phyloP scores from a whole-genome alignment of 1,140 invertebrate genomes.

The Procambarus clarkii region DNA sequence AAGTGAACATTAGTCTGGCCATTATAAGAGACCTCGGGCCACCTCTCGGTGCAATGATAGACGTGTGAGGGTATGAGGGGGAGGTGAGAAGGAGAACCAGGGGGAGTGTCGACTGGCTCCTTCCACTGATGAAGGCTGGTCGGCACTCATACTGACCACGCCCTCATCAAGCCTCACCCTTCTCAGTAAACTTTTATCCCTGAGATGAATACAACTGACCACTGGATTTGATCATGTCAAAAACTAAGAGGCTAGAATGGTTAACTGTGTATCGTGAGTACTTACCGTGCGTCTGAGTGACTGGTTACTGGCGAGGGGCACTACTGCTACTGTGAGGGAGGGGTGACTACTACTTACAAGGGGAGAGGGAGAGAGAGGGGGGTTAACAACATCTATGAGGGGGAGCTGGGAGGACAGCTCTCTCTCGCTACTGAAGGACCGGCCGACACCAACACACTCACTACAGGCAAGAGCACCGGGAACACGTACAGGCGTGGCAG shows the following conservation, averaged over 20 bases:
- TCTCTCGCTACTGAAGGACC: background rate
- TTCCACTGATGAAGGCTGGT: background rate
- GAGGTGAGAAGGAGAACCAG: background rate
- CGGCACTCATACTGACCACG: background rate
- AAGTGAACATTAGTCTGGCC: conserved; percentile 15
- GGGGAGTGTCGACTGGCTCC: background rate
- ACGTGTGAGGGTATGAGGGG: background rate
- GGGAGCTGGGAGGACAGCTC: background rate
- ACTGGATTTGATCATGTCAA: background rate
- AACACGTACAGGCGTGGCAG: background rate
- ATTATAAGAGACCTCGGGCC: background rate
- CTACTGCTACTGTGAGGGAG: background rate
- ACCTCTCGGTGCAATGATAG: background rate
- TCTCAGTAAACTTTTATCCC: background rate
- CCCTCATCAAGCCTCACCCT: background rate
- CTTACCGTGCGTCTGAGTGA: conserved; percentile 17
- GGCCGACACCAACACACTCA: background rate
- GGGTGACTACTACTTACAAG: background rate
- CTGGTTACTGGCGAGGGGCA: background rate
- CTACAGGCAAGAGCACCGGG: background rate
- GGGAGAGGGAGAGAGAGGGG: too few relatives aligned
- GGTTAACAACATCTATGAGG: too few relatives aligned
- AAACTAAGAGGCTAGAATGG: background rate
- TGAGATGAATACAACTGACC: background rate
- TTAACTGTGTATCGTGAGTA: background rate